Base-by-base conservation (phyloP, 1,140 invertebrate species). In the Trichogramma pretiosum region DNA sequence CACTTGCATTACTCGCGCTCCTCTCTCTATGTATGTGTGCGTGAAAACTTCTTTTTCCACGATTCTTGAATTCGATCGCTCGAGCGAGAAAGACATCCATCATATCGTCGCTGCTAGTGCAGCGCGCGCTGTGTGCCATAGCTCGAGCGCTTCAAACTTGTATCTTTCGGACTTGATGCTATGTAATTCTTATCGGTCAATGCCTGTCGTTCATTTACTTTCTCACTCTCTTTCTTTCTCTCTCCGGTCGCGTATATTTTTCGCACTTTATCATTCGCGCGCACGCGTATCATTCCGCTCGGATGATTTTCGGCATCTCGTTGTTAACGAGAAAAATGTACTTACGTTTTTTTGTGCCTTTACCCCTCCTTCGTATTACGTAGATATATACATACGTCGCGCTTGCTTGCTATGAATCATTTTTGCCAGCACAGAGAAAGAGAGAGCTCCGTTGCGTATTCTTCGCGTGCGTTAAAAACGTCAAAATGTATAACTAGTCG, bases 161-260 rank as follows among this genome's bases (percentile, higher is more conserved):
- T n/a, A n/a, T n/a, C n/a, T n/a, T n/a, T n/a, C n/a, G n/a, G n/a
- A n/a, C n/a, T n/a, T n/a, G n/a, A n/a, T n/a, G 21, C 33, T 30
- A 22, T 35, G n/a, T 21, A 36, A 41, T 42, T 42, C 46, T 48
- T 43, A 48, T 48, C 47, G 33, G 44, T 7, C 19, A 46, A 10
- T 30, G 32, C 18, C 39, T 48, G 47, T 37, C 47, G 33, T 23
- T 43, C 39, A 21, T n/a, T 40, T n/a, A 22, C 33, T 48, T 43
- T 42, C 43, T 48, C 47, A 43, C 40, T 36, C 40, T 48, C 43
- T 48, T 42, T 48, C 47, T 48, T 35, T 39, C 21, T 34, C 38
- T 30, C 14, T 11, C 19, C n/a, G 2, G 3, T 3, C 21, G 19
- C 11, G 17, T 0, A 16, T 18, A 34, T 28, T 45, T 44, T 24